phyloP scores from a whole-genome alignment of 2,797 vertebrate species.

The Setipinna tenuifilis region DNA sequence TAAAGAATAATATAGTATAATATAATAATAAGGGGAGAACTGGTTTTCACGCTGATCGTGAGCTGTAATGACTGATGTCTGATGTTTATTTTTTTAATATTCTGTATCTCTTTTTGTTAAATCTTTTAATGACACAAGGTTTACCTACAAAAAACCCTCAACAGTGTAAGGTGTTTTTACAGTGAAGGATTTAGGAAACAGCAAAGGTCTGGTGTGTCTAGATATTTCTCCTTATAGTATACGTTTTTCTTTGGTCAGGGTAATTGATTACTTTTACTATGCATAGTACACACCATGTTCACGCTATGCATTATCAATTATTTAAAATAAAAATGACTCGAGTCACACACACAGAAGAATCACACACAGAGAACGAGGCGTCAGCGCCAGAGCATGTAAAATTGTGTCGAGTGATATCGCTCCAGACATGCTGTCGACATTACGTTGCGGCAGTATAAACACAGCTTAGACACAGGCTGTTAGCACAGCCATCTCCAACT shows the following conservation, averaged over 20 bases:
- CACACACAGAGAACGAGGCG: not conserved
- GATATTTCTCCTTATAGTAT: not conserved
- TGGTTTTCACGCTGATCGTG: not conserved
- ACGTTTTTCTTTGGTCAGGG: not conserved
- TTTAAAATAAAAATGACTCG: not conserved
- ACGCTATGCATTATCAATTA: not conserved
- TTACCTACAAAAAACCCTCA: not conserved
- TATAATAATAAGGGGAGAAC: not conserved
- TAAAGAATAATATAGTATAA: no score
- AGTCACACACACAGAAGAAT: not conserved
- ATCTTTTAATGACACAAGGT: not conserved
- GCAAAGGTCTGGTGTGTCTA: not conserved
- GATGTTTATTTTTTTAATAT: not conserved
- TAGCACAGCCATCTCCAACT: slow-evolving; percentile 20
- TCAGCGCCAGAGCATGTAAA: not conserved
- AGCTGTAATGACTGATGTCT: not conserved
- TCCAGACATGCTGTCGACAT: slow-evolving; percentile 21
- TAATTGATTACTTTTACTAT: not conserved
- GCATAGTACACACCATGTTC: not conserved
- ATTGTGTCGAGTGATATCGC: not conserved
- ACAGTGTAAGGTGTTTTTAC: not conserved
- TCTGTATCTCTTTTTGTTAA: not conserved
- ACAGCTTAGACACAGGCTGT: slow-evolving; percentile 45
- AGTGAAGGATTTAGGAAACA: not conserved
- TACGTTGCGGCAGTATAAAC: slow-evolving; percentile 52